Evolutionary conservation across 2,113 vertebrate genomes (phyloP).

Genomic region (Eurystomus gularis): DNA sequence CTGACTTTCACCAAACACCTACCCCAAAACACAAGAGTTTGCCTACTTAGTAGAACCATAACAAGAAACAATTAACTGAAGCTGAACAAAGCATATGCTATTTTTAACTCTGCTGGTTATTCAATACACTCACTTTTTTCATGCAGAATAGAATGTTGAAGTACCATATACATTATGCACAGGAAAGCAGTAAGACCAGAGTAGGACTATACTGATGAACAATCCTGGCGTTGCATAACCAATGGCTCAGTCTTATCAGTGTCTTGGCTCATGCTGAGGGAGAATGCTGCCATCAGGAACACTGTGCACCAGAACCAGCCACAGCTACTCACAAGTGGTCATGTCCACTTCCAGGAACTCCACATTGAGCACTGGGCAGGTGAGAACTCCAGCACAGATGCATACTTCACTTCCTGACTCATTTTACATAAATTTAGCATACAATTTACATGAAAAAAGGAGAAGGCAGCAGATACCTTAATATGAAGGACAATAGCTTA

Average conservation of each 20-base stretch:
- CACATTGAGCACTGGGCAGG: accelerated
- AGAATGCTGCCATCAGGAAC: background rate
- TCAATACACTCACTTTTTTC: background rate
- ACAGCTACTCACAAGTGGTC: background rate
- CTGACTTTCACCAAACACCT: background rate
- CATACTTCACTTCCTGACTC: background rate
- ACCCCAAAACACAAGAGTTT: background rate
- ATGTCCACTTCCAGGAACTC: background rate
- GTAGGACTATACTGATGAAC: background rate
- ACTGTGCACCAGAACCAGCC: background rate
- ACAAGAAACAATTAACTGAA: background rate
- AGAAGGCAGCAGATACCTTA: background rate
- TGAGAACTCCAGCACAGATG: background rate
- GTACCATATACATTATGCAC: background rate
- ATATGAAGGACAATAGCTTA: background rate
- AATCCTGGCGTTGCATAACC: background rate
- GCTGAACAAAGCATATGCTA: background rate
- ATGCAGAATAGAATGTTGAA: background rate
- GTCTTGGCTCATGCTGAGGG: background rate
- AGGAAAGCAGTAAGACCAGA: background rate
- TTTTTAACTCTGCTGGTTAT: background rate
- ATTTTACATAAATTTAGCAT: background rate
- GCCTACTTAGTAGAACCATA: background rate
- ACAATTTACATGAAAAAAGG: background rate
- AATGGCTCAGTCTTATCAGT: background rate